Conservation (phyloP, 2,888 invertebrate genomes). For the Coelopa pilipes region DNA sequence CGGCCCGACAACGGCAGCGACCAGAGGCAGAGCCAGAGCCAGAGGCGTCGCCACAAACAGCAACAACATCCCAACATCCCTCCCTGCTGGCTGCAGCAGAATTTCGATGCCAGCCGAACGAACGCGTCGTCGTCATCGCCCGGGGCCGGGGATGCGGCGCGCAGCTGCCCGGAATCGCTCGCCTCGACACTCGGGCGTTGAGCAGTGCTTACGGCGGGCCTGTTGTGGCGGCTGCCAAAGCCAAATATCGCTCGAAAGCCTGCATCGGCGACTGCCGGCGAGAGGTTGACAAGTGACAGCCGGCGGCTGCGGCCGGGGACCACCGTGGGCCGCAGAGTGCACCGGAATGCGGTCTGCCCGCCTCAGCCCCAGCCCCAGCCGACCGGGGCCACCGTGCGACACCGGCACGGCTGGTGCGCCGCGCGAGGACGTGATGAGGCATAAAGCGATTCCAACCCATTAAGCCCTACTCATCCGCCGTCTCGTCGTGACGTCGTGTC, state of each 20-base stretch:
- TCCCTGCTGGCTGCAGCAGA: too few relatives aligned
- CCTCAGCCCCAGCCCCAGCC: too few relatives aligned
- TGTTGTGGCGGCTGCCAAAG: constrained; percentile 19
- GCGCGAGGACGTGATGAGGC: constrained; percentile 21
- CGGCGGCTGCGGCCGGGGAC: too few relatives aligned
- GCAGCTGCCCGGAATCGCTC: too few relatives aligned
- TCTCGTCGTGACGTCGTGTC: neutral
- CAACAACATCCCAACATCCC: too few relatives aligned
- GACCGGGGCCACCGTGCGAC: neutral
- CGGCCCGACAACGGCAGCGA: too few relatives aligned
- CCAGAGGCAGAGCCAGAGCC: too few relatives aligned
- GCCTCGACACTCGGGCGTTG: too few relatives aligned
- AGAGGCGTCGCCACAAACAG: too few relatives aligned
- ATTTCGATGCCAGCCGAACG: neutral
- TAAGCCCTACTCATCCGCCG: neutral
- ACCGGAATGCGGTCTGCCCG: too few relatives aligned
- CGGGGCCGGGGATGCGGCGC: neutral
- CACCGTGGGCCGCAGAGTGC: too few relatives aligned
- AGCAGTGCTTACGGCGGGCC: neutral
- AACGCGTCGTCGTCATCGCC: neutral
- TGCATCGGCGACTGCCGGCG: neutral
- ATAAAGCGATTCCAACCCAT: constrained; percentile 30
- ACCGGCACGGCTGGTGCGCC: neutral
- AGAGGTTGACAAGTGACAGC: too few relatives aligned
- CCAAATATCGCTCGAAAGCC: constrained; percentile 20